Conservation (phyloP, 2,113 vertebrate genomes). For the Mirounga angustirostris region DNA sequence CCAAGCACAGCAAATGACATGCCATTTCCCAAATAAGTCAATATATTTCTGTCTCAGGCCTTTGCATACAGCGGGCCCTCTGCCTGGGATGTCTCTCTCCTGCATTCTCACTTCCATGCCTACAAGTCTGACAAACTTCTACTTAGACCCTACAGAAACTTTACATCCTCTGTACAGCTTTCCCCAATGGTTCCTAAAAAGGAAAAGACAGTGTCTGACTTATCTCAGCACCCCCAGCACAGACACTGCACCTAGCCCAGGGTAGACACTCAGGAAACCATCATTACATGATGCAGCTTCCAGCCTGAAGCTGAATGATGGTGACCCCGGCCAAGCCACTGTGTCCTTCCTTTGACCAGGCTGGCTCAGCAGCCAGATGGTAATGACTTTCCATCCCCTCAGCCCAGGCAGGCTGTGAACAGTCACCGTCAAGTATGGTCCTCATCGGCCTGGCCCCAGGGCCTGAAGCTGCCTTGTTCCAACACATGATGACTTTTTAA, state of each 20-base stretch:
- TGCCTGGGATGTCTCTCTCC: neutral
- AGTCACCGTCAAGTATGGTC: constrained; percentile 57
- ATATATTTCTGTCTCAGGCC: neutral
- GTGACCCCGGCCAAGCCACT: constrained; percentile 16
- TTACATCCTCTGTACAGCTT: neutral
- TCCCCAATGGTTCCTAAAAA: neutral
- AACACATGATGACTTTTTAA: constrained; percentile 81
- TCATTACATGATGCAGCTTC: neutral
- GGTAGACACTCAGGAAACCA: neutral
- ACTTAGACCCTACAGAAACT: neutral
- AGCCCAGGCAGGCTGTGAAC: constrained; percentile 81
- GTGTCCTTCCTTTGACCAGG: constrained; percentile 12
- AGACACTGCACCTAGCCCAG: neutral
- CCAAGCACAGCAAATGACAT: neutral
- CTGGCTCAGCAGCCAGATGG: constrained; percentile 74
- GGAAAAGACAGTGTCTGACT: neutral
- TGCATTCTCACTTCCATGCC: neutral
- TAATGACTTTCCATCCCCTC: neutral
- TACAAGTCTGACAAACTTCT: neutral
- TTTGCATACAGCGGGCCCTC: neutral
- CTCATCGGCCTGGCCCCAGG: constrained; percentile 46
- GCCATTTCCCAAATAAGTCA: neutral
- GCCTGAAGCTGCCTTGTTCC: constrained; percentile 72
- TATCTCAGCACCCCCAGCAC: neutral
- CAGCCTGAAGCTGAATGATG: neutral